Evolutionary conservation across 2,113 vertebrate genomes (phyloP), one percentile per base, ranked within the genome.

Genomic region (Uria aalge): DNA sequence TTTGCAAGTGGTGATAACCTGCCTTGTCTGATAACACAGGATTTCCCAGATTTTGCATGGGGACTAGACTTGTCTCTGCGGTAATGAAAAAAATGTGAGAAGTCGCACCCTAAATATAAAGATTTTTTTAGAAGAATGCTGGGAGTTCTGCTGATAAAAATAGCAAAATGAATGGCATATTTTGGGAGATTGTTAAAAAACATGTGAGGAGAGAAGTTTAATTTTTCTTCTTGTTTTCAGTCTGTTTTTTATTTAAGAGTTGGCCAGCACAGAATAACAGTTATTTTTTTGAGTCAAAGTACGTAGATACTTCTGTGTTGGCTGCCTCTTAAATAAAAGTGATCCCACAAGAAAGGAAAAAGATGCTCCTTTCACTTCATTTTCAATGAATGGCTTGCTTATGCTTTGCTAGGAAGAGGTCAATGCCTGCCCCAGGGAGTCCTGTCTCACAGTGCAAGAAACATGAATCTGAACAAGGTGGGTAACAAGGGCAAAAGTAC

Each of bases 191-290:
- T 84, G 36, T 69, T 90, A 48, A 59, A 88, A 82, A 50, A 23
- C 3, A 11, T 14, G 5, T 60, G 62, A 92, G 23, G 18, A 64
- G n/a, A 77, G 45, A 5, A 50, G 13, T 71, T 60, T 79, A 69
- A 41, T 87, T 90, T 91, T 93, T 67, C n/a, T 50, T 84, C 14
- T 27, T 68, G 16, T 91, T 93, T 95, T 40, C 52, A 71, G 15
- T 80, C 66, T 94, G 82, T 56, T 96, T 96, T 96, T 52, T 80
- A n/a, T 84, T 94, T 95, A 85, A 63, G 56, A 52, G 15, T 43
- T 90, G 77, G 67, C 59, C 86, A 91, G 43, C 20, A 29, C 4
- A 80, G 18, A 77, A 50, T 34, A 59, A 41, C 11, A 7, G 21
- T 56, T 66, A 13, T 8, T 29, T 72, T 60, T 81, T 53, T 29